Evolutionary conservation across 2,113 vertebrate genomes (phyloP), one percentile per base, ranked within the genome.

Genomic region (Bujurquina vittata): DNA sequence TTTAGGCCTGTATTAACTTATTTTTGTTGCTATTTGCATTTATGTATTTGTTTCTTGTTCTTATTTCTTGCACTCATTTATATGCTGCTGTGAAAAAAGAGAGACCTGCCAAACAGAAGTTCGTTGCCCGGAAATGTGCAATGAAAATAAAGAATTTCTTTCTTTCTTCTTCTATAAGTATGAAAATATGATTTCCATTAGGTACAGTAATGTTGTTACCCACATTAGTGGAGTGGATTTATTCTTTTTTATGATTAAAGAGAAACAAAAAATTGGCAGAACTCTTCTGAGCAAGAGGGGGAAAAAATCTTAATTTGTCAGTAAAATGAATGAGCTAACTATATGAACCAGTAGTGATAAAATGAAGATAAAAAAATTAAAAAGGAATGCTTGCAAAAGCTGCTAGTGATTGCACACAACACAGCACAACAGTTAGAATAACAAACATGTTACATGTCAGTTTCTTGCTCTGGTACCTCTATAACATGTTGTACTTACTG

Each of bases 211-310:
- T 85, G 60, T 62, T 79, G 14, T 76, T 81, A 54, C 72, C 23
- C 67, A 22, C 26, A 79, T 74, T 57, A 79, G 56, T 52, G 67
- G 67, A 11, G 20, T 62, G 75, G 58, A 84, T 82, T 75, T 75
- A 55, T 49, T 54, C 52, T n/a, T 73, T 83, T 82, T 29, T 73
- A 79, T 85, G 62, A 82, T 89, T 49, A 81, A 86, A 84, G 59
- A 5, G 17, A 77, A 89, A 75, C 46, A 84, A 72, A 63, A 31
- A 14, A 78, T 15, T 22, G 59, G 55, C 62, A 77, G 69, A 58
- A 77, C 72, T 84, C 10, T 75, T 80, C 67, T 40, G 61, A 63
- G 29, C 3, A 33, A 57, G 65, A 79, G 7, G 9, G 9, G 7
- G 8, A 35, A 35, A 23, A 61, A 40, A 82, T 7, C 31, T 54